A percentile compares a stretch with the other conserved stretches of the same genome.
Evolutionary conservation across 1,140 invertebrate species (phyloP).

Genomic region (Drosophila repletoides): DNA sequence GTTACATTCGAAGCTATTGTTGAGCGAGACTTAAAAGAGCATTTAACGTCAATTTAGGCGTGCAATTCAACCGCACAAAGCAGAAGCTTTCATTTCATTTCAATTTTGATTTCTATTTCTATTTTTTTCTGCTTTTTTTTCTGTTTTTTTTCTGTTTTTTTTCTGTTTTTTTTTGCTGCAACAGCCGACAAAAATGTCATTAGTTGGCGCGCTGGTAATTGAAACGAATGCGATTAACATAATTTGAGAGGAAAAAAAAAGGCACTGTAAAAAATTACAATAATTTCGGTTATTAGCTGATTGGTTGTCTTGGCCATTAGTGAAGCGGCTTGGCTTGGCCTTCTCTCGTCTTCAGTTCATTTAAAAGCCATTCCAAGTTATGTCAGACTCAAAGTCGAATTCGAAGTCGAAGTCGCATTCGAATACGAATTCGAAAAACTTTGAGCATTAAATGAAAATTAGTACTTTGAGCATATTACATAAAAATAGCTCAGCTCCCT

Average conservation of each 20-base stretch:
- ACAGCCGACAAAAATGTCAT: conserved; percentile 37
- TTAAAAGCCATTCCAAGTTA: conserved; percentile 29
- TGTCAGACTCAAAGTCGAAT: conserved; percentile 13
- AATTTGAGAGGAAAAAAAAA: conserved; percentile 44
- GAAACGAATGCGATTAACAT: conserved; percentile 81
- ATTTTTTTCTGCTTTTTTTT: conserved; percentile 25
- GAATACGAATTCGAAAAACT: conserved; percentile 18
- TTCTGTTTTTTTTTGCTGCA: conserved; percentile 5
- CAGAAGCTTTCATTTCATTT: conserved; percentile 7
- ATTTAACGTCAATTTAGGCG: conserved; percentile 48
- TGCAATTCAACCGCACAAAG: conserved; percentile 9
- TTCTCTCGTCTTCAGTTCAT: conserved; percentile 4
- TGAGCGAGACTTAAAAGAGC: conserved; percentile 33
- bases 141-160: conserved; percentile 11
- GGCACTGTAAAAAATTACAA: conserved; percentile 52
- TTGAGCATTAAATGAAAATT: conserved; percentile 37
- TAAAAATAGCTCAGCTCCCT: conserved; percentile 23
- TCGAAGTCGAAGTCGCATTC: conserved; percentile 7
- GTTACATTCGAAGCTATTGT: conserved; percentile 39
- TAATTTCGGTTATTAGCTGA: conserved; percentile 70
- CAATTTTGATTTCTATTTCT: conserved; percentile 26
- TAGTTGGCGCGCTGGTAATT: conserved; percentile 51
- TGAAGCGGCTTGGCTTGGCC: conserved; percentile 6
- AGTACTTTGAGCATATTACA: conserved; percentile 25
- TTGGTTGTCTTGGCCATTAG: conserved; percentile 69